Evolutionary conservation across 2,113 vertebrate genomes (phyloP).

Genomic region (Callorhinus ursinus): DNA sequence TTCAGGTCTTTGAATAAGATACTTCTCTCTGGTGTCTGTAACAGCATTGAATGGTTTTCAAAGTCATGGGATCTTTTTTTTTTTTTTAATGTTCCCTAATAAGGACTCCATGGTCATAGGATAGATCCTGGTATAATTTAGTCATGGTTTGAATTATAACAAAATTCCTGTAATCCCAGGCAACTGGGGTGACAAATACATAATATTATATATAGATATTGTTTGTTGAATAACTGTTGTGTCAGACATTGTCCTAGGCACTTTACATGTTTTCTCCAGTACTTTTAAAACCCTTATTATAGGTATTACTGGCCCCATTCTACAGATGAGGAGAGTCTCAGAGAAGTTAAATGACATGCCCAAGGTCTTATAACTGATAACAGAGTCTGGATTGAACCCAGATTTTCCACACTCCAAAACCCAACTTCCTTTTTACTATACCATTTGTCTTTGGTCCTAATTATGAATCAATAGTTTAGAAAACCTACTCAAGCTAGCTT

Average conservation of each 20-base stretch:
- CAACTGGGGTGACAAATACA: neutral
- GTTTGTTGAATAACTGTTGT: neutral
- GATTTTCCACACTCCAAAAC: neutral
- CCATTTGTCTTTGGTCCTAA: neutral
- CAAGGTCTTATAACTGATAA: neutral
- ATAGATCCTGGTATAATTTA: conserved; percentile 28
- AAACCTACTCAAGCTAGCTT: neutral
- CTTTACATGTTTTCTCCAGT: neutral
- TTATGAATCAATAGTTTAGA: conserved; percentile 2
- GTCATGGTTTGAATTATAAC: conserved; percentile 28
- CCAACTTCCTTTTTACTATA: neutral
- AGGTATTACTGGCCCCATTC: neutral
- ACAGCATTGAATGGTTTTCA: conserved; percentile 23
- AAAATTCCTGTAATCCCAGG: neutral
- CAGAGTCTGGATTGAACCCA: neutral
- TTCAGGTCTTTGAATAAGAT: neutral
- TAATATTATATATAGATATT: neutral
- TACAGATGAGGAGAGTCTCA: neutral
- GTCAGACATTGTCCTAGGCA: neutral
- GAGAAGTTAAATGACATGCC: neutral
- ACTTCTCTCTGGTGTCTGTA: neutral
- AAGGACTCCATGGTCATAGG: neutral
- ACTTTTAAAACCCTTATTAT: neutral
- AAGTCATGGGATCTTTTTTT: neutral
- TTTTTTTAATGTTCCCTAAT: neutral